A percentile compares a stretch with the other conserved stretches of the same genome.
These are phyloP conservation scores for Galerucella pusilla DNA, from an alignment of 2,888 invertebrate genomes.

Conservation along the genomic window DNA sequence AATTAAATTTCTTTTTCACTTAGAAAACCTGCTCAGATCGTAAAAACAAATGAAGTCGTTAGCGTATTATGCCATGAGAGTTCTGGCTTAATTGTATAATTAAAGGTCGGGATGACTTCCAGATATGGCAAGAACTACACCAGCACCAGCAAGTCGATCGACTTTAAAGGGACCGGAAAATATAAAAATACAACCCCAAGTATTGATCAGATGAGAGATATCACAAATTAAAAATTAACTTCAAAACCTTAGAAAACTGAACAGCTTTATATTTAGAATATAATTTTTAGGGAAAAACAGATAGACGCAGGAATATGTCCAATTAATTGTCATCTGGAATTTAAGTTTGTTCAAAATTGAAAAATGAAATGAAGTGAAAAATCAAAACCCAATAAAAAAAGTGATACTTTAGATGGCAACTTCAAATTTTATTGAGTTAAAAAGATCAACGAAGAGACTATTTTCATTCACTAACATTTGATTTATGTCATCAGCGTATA, in stretches of 20 bases:
- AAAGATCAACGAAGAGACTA: no score
- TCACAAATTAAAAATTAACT: not conserved
- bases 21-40: slow-evolving; percentile 39
- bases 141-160: not conserved
- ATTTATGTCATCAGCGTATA: no score
- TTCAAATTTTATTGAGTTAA: no score
- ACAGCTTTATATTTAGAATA: no score
- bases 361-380: no score
- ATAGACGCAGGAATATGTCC: no score
- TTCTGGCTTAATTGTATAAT: slow-evolving; percentile 41
- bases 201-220: not conserved
- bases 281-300: no score
- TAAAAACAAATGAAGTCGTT: slow-evolving; percentile 44
- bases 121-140: slow-evolving; percentile 32
- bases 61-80: slow-evolving; percentile 39
- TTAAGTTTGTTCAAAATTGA: no score
- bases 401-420: no score
- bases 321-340: no score
- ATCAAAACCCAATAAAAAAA: no score
- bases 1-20: slow-evolving; percentile 46
- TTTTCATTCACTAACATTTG: no score
- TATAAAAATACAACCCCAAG: slow-evolving; percentile 6
- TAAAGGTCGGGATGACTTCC: slow-evolving; percentile 37
- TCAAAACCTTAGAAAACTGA: not conserved
- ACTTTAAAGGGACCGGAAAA: not conserved